Conservation (phyloP, 2,888 invertebrate species). For the Andrena flavipes region DNA sequence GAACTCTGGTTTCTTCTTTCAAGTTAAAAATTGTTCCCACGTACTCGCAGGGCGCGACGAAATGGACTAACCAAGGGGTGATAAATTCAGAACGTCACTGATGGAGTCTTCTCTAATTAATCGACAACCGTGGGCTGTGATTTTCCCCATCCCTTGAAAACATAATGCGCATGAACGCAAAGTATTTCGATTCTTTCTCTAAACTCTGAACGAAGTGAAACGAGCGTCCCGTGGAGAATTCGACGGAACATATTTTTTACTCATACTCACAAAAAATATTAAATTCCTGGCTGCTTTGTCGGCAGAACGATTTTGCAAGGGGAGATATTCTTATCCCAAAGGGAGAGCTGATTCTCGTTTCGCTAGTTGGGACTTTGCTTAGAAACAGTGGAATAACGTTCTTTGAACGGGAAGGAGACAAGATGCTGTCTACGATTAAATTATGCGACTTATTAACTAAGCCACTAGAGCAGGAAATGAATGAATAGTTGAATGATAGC, state of each 20-base stretch:
- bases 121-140: conserved; percentile 36
- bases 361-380: background rate
- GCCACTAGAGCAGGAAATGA: background rate
- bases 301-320: background rate
- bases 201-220: background rate
- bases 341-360: background rate
- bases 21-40: conserved; percentile 23
- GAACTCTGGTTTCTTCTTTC: conserved; percentile 45
- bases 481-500: conserved; percentile 14
- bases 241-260: background rate
- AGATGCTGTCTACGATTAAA: background rate
- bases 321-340: background rate
- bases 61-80: conserved; percentile 37
- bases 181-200: background rate
- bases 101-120: conserved; percentile 63
- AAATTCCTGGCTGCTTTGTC: conserved; percentile 5
- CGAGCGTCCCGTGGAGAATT: background rate
- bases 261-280: background rate
- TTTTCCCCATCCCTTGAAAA: background rate
- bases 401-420: background rate
- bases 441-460: conserved; percentile 14
- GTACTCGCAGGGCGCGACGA: background rate
- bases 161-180: too few relatives aligned
- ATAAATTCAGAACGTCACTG: conserved; percentile 65
- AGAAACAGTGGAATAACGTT: background rate